Base-by-base conservation (phyloP, 2,797 vertebrate genomes). In the Coranthus polyacanthus region DNA sequence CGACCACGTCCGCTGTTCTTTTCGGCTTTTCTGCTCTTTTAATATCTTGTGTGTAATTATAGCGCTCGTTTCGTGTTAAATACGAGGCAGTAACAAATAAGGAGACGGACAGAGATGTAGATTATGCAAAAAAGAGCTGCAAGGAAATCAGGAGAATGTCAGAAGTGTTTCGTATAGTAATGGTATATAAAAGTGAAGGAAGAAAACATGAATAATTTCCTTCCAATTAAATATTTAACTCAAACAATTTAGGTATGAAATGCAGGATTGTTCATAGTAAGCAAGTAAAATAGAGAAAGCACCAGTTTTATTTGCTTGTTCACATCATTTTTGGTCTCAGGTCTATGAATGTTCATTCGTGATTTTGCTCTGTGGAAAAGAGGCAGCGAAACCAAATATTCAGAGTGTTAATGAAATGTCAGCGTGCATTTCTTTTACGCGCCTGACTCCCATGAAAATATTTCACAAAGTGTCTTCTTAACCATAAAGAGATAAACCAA, bases 141-240 rank as follows among this genome's bases (percentile, higher is more conserved):
- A 39, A 49, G n/a, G 32, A 18, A 29, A n/a, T 16, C 17, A 51
- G 12, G 24, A 53, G 62, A 50, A 68, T n/a, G n/a, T n/a, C n/a
- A n/a, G n/a, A 9, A 7, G 44, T 37, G 37, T 62, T 34, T 49
- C 36, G 17, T 39, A 21, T 2, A 34, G n/a, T 32, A 20, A n/a
- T 13, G 3, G 1, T 43, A 29, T 6, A 12, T 54, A 13, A 34
- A 44, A 17, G 15, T n/a, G 3, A 37, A 10, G 11, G 41, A 16
- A 2, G 0, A 36, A 49, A 0, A 37, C 1, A 21, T 13, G 18
- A 47, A 26, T 4, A 54, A 26, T 22, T 50, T n/a, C n/a, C n/a
- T 20, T 50, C 1, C 3, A 29, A 29, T 29, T 29, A 29, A 29
- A 29, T 5, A 29, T 29, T 29, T 7, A 29, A 29, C 26, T 29